phyloP scores from a whole-genome alignment of 2,888 invertebrate genomes.

The Kryphioiulus occultus region DNA sequence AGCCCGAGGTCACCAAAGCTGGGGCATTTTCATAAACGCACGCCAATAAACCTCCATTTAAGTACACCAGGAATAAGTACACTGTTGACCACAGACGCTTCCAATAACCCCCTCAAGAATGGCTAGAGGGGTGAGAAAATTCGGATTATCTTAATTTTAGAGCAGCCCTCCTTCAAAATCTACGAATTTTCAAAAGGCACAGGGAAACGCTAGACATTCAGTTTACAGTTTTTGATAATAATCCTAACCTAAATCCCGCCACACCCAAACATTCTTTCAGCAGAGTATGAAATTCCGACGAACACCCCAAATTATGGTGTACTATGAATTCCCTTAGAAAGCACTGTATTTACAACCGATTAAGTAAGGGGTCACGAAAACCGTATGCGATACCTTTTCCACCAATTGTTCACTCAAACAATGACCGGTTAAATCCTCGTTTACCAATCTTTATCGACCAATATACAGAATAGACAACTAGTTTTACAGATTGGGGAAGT shows the following conservation, averaged over 20 bases:
- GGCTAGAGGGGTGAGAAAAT: background rate
- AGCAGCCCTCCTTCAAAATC: slow-evolving; percentile 3
- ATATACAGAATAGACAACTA: no score
- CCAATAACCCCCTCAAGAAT: background rate
- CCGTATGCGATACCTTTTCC: background rate
- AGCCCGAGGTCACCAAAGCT: background rate
- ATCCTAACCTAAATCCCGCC: background rate
- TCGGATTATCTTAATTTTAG: background rate
- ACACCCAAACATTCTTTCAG: background rate
- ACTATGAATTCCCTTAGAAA: background rate
- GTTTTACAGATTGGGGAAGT: background rate
- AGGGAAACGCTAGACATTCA: slow-evolving; percentile 3
- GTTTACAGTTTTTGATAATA: background rate
- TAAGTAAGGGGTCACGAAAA: background rate
- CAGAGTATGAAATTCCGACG: background rate
- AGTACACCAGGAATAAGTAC: background rate
- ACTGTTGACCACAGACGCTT: background rate
- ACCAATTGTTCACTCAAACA: background rate
- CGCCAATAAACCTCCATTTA: slow-evolving; percentile 6
- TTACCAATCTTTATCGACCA: background rate
- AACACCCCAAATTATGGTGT: slow-evolving; percentile 1
- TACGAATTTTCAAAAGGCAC: background rate
- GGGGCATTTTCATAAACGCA: slow-evolving; percentile 7
- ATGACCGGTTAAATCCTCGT: background rate
- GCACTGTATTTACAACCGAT: background rate